Evolutionary conservation across 2,888 invertebrate species (phyloP), one percentile per base, ranked within the genome.

Genomic region (Phania funesta): DNA sequence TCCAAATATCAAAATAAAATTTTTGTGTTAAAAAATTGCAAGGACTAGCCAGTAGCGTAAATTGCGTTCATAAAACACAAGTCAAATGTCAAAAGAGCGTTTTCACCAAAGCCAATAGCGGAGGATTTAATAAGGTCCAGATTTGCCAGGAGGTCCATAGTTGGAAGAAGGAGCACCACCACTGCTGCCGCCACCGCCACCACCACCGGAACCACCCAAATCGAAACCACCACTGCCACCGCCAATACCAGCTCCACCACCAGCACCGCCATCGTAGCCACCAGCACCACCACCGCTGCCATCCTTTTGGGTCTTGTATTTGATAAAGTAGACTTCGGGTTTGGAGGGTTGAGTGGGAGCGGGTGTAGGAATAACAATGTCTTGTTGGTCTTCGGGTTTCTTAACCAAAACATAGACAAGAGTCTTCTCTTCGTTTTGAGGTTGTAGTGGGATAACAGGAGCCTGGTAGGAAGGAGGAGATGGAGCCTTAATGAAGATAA

Each of bases 401-500:
- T 96, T 96, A 87, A 96, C 96, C 91, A 97, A 92, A 35, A 97
- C 97, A 92, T 97, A 97, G 87, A 96, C 96, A 84, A 96, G 93
- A 68, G 96, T 97, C 92, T 96, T 97, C 91, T 96, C 96, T 92
- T 96, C 95, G 91, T 96, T 95, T 89, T 96, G 96, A 80, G 94
- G 94, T 90, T 95, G 94, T 35, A 95, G 91, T 32, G 96, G 96
- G 85, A 96, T 96, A 84, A 95, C 93, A 84, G 96, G 96, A 0
- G 94, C 96, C 84, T 95, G 94, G 80, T 96, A 96, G 81, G 95
- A 94, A 82, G 96, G 96, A 82, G 96, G 94, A 86, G 96, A 94
- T 87, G 96, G 96, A 73, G 96, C 96, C 93, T 97, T 97, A 92
- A 97, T 97, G 93, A 97, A 97, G 92, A 97, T 96, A 90, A 97